phyloP scores from a whole-genome alignment of 2,797 vertebrate species.

The Chrosomus eos region DNA sequence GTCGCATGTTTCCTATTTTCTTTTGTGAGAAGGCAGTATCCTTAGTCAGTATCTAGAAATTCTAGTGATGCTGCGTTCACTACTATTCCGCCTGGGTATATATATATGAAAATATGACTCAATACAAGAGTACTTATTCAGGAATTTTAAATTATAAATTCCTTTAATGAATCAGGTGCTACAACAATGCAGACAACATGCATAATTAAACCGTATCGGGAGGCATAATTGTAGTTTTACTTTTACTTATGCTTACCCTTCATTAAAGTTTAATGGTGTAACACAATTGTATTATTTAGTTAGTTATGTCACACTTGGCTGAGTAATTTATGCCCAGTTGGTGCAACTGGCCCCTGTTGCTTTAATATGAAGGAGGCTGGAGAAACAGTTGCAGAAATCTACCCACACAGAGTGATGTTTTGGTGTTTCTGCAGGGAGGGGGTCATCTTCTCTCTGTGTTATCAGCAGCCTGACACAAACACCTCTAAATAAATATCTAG shows the following conservation, averaged over 20 bases:
- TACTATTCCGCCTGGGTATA: not conserved
- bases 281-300: not conserved
- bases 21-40: not conserved
- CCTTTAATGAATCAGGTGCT: no score
- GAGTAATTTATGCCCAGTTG: not conserved
- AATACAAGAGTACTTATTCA: no score
- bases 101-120: no score
- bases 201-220: no score
- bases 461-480: conserved; percentile 23
- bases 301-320: not conserved
- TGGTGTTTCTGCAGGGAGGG: not conserved
- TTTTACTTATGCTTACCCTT: not conserved
- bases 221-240: not conserved
- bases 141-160: no score
- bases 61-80: not conserved
- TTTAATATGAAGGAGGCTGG: not conserved
- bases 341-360: not conserved
- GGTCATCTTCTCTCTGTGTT: not conserved
- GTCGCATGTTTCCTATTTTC: conserved; percentile 18
- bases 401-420: not conserved
- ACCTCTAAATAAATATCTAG: conserved; percentile 40
- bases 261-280: not conserved
- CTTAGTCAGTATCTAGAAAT: no score
- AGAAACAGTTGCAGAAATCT: not conserved
- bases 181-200: no score